Base-by-base conservation (phyloP, 2,797 vertebrate genomes). In the Borostomias antarcticus region DNA sequence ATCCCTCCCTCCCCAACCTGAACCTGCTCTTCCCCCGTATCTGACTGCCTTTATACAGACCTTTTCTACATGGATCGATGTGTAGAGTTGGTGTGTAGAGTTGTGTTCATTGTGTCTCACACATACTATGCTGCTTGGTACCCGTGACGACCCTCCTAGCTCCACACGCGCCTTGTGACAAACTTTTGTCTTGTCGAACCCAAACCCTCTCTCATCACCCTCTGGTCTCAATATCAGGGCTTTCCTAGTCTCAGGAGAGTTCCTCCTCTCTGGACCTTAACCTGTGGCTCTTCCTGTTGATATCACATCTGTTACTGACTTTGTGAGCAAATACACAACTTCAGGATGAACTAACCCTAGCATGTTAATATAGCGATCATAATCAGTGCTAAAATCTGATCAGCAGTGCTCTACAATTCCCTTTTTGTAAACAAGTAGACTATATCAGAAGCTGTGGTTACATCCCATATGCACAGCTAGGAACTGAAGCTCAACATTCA, bases 401-500 rank as follows among this genome's bases (percentile, higher is more conserved):
- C 6, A 35, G 45, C 53, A 81, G 70, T 76, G 77, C 75, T 54
- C 50, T 69, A 69, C 61, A 56, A 80, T 76, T 78, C 61, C 66
- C 84, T 81, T 72, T 63, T 73, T 68, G 52, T 76, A 68, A 70
- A n/a, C 66, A 57, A 74, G 69, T 69, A 69, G 74, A 45, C 17
- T 1, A 3, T 45, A 80, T 68, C 61, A 70, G 10, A 76, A 77
- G 80, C 82, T 82, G 85, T 79, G 85, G 89, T 89, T 86, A 90
- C 88, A 85, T 62, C 25, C 71, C 43, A 70, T 64, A 15, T 43
- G 29, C 52, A 23, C 11, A 58, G 32, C 58, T 64, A 4, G 5
- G 28, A 5, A 58, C 72, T 74, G 70, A 9, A 5, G 62, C 66
- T 76, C 68, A 66, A 63, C 51, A 65, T 67, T 3, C 28, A 10